phyloP scores from a whole-genome alignment of 1,140 invertebrate genomes.

The Pseudachorutes palmiensis region DNA sequence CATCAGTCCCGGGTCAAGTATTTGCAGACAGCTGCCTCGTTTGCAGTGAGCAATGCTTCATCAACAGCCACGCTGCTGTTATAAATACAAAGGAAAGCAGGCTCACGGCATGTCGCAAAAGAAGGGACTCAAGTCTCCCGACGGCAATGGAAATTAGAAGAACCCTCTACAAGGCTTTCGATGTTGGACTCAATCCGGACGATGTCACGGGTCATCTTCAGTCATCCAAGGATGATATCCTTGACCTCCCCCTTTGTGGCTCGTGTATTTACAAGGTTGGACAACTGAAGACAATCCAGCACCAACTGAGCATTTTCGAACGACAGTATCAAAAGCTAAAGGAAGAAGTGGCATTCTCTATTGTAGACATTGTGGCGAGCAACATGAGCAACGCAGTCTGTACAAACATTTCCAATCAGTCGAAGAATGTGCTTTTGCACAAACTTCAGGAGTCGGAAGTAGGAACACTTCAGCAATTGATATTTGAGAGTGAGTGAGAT shows the following conservation, averaged over 20 bases:
- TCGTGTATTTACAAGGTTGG: constrained; percentile 23
- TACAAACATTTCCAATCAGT: constrained; percentile 7
- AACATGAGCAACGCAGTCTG: background rate
- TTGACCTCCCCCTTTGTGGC: constrained; percentile 27
- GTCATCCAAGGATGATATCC: constrained; percentile 15
- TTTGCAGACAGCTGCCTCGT: constrained; percentile 25
- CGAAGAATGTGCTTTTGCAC: background rate
- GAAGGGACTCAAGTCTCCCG: background rate
- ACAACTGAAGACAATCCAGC: constrained; percentile 19
- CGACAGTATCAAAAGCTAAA: constrained; percentile 22
- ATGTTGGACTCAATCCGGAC: constrained; percentile 15
- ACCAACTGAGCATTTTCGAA: constrained; percentile 15
- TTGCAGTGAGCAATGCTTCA: constrained; percentile 22
- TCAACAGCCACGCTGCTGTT: background rate
- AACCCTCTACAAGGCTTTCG: constrained; percentile 27
- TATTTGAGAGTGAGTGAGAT: constrained; percentile 24
- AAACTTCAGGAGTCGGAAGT: constrained; percentile 17
- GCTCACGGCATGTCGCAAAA: background rate
- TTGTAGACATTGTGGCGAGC: constrained; percentile 26
- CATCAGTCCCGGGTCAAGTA: constrained; percentile 9
- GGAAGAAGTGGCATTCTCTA: constrained; percentile 27
- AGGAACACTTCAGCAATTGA: constrained; percentile 21
- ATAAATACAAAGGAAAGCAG: background rate
- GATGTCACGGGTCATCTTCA: background rate
- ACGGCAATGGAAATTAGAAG: constrained; percentile 12